Evolutionary conservation across 2,797 vertebrate species (phyloP).

Genomic region (Hemibagrus guttatus): DNA sequence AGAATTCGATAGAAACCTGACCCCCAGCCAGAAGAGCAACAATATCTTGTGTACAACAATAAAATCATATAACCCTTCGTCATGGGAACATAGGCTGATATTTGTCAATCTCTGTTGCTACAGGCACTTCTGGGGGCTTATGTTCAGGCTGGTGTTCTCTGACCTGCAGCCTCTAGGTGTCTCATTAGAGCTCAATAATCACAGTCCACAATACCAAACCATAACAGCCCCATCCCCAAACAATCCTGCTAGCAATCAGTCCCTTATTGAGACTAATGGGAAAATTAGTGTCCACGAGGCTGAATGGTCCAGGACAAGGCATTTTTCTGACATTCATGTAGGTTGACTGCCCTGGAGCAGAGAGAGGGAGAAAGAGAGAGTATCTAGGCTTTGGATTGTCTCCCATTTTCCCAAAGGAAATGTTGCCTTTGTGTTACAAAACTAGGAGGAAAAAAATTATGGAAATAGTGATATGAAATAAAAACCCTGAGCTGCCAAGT

Average conservation of each 20-base stretch:
- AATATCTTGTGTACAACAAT: conserved; percentile 48
- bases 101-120: conserved; percentile 44
- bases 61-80: conserved; percentile 42
- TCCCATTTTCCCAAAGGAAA: conserved; percentile 46
- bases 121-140: conserved; percentile 27
- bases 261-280: conserved; percentile 65
- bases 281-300: conserved; percentile 54
- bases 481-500: conserved; percentile 43
- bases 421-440: conserved; percentile 51
- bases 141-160: conserved; percentile 9
- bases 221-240: conserved; percentile 27
- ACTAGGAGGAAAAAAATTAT: conserved; percentile 26
- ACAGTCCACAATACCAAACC: conserved; percentile 45
- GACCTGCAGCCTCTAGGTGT: conserved; percentile 46
- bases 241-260: conserved; percentile 38
- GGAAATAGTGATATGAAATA: conserved; percentile 46
- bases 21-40: conserved; percentile 35
- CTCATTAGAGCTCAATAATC: conserved; percentile 55
- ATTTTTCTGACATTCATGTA: conserved; percentile 53
- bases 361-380: conserved; percentile 2
- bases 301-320: conserved; percentile 36
- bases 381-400: conserved; percentile 35
- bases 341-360: conserved; percentile 38
- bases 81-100: conserved; percentile 34
- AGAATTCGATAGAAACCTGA: conserved; percentile 20